A percentile compares a stretch with the other conserved stretches of the same genome.
Conservation (phyloP, 2,113 vertebrate genomes). For the Mesitornis unicolor region DNA sequence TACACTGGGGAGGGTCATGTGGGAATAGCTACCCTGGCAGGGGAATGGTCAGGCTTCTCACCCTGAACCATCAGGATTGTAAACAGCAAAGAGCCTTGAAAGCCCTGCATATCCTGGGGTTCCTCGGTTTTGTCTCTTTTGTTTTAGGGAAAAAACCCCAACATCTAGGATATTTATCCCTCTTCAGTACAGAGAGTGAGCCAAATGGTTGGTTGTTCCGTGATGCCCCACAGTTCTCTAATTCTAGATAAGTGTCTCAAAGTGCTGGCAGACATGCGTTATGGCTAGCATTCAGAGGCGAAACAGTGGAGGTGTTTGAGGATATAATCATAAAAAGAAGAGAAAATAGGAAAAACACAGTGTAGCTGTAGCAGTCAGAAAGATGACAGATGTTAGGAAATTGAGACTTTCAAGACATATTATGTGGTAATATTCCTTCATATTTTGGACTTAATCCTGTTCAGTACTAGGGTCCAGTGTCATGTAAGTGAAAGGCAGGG, state of each 20-base stretch:
- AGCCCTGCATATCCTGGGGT: fast-evolving
- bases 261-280: not conserved
- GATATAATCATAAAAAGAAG: not conserved
- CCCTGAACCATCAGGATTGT: fast-evolving
- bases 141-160: not conserved
- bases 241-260: not conserved
- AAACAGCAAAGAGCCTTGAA: not conserved
- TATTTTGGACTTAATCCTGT: not conserved
- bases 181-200: not conserved
- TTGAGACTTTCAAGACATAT: not conserved
- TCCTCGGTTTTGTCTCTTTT: not conserved
- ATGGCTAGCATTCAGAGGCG: not conserved
- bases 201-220: not conserved
- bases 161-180: not conserved
- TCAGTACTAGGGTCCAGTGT: not conserved
- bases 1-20: fast-evolving
- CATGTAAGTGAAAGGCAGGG: not conserved
- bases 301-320: not conserved
- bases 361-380: not conserved
- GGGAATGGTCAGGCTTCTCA: not conserved
- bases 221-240: not conserved
- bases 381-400: not conserved
- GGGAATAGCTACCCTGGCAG: not conserved
- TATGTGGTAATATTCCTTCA: not conserved
- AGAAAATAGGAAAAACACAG: not conserved